These are phyloP conservation scores for Glaucopsyche alexis DNA, from an alignment of 2,888 invertebrate genomes.

Conservation along the genomic window DNA sequence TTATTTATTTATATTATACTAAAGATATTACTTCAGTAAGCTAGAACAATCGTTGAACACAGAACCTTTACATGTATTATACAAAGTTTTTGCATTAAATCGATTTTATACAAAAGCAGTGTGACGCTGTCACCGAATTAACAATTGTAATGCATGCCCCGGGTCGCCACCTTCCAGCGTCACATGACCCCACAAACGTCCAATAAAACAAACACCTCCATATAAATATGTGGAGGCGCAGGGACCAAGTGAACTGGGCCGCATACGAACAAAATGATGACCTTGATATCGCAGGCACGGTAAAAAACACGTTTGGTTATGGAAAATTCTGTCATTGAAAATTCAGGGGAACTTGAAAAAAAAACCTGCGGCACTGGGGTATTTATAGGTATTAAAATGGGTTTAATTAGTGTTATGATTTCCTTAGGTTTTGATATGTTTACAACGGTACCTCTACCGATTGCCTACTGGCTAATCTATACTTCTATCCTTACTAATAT, in stretches of 20 bases:
- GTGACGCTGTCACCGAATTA: conserved; percentile 63
- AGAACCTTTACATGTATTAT: neutral
- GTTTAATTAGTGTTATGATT: neutral
- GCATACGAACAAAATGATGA: conserved; percentile 55
- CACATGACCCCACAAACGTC: conserved; percentile 47
- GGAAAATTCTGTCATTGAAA: conserved; percentile 22
- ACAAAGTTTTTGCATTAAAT: conserved; percentile 32
- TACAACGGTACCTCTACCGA: too few species aligned
- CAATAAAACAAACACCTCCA: conserved; percentile 36
- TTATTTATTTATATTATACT: too few species aligned
- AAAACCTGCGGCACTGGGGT: conserved; percentile 7
- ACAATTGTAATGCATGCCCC: conserved; percentile 71
- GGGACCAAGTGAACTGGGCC: conserved; percentile 50
- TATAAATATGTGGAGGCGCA: conserved; percentile 25
- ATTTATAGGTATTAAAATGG: conserved; percentile 33
- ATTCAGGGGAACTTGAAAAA: conserved; percentile 23
- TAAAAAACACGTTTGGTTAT: conserved; percentile 29
- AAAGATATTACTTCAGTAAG: neutral
- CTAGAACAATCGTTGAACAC: neutral
- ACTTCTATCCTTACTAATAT: too few species aligned
- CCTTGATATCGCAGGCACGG: conserved; percentile 59
- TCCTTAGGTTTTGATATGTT: neutral
- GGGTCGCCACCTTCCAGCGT: conserved; percentile 62
- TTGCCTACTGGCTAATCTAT: too few species aligned
- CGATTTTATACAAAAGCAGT: conserved; percentile 42